phyloP scores from a whole-genome alignment of 2,113 vertebrate species.

The Erpornis zantholeuca region DNA sequence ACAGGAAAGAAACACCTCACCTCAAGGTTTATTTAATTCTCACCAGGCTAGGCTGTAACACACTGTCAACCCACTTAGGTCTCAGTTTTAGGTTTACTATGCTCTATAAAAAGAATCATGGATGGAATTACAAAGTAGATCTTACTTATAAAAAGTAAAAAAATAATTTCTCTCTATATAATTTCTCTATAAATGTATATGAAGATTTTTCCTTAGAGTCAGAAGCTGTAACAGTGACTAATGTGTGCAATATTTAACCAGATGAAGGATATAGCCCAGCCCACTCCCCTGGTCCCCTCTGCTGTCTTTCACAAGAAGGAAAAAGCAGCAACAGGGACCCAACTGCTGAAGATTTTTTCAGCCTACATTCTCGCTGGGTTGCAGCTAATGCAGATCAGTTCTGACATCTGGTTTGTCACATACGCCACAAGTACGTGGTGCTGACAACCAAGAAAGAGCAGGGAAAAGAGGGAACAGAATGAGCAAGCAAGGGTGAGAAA shows the following conservation, averaged over 20 bases:
- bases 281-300: not conserved
- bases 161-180: not conserved
- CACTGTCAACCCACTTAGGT: not conserved
- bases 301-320: not conserved
- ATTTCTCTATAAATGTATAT: not conserved
- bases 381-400: not conserved
- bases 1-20: not conserved
- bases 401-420: conserved; percentile 25
- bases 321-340: not conserved
- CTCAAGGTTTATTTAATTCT: not conserved
- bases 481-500: conserved; percentile 5
- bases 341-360: not conserved
- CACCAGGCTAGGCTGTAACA: not conserved
- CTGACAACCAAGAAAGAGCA: not conserved
- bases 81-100: not conserved
- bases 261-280: not conserved
- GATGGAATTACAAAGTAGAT: not conserved
- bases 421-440: not conserved
- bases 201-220: not conserved
- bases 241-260: not conserved
- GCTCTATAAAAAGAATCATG: not conserved
- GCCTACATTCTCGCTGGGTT: not conserved
- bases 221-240: not conserved
- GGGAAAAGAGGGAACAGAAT: not conserved
- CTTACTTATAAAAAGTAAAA: not conserved